Base-by-base conservation (phyloP, 1,140 invertebrate genomes). In the Drosophila albomicans region DNA sequence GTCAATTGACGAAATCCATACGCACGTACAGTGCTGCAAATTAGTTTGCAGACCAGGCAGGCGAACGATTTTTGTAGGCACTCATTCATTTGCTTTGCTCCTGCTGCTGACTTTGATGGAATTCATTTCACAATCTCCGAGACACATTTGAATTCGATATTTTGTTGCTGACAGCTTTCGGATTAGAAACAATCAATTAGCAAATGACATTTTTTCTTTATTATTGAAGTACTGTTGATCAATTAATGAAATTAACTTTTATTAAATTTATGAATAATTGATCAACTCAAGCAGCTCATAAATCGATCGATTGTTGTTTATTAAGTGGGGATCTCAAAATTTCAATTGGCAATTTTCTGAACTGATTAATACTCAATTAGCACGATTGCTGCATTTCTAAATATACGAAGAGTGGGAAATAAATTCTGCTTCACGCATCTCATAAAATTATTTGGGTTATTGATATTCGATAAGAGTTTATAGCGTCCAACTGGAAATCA, bases 1-100 rank as follows among this genome's bases (percentile, higher is more conserved):
- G 77, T 78, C 49, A 66, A 78, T 77, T 72, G 62, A 62, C 58
- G 25, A 80, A 79, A 71, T 64, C 75, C 69, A 48, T 61, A 88
- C 79, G 73, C 80, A 88, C 84, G 84, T 78, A 87, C 78, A 75
- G 80, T 89, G 70, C 84, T 73, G 70, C 73, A 89, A 89, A 89
- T 89, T 89, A 84, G 74, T 87, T 63, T 41, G 74, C 59, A 65
- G 62, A 38, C 77, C 25, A 20, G 7, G 16, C 25, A 20, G 7
- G 16, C 13, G 32, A 45, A 32, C 38, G 35, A 73, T 65, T 35
- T 62, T n/a, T 52, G 25, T 58, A 30, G 54, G 28, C 68, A n/a
- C 43, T 77, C 73, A 16, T 25, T 51, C 32, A 58, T 28, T 59
- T 57, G n/a, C 10, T 28, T 20, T 32, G 61, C 5, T 56, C 4